A percentile compares a stretch with the other conserved stretches of the same genome.
Conservation (phyloP, 1,140 invertebrate species). For the Trissolcus basalis region DNA sequence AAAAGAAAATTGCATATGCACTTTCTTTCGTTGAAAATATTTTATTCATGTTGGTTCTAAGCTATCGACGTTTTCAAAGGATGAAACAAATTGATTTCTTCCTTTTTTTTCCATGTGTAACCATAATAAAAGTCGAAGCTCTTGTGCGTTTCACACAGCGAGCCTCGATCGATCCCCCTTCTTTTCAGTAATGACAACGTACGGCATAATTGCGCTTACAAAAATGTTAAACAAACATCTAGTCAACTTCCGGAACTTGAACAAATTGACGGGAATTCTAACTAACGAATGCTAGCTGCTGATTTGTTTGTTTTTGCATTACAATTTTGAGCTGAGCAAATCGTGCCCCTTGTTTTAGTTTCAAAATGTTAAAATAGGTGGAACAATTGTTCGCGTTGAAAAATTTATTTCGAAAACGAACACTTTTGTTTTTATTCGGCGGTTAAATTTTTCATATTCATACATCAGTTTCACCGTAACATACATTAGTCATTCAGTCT, state of each 20-base stretch:
- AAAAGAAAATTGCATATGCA: neutral
- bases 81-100: slow-evolving; percentile 35
- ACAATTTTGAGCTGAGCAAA: too few relatives aligned
- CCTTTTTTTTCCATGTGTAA: slow-evolving; percentile 22
- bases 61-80: slow-evolving; percentile 17
- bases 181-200: slow-evolving; percentile 35
- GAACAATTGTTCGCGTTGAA: too few relatives aligned
- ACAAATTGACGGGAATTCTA: slow-evolving; percentile 22
- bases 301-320: too few relatives aligned
- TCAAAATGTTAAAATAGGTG: too few relatives aligned
- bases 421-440: too few relatives aligned
- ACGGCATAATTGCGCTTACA: slow-evolving; percentile 14
- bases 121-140: slow-evolving; percentile 43
- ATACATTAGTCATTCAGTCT: slow-evolving; percentile 31
- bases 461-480: slow-evolving; percentile 30
- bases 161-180: slow-evolving; percentile 37
- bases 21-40: neutral
- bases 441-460: slow-evolving; percentile 3
- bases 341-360: too few relatives aligned
- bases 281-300: slow-evolving; percentile 1
- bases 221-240: slow-evolving; percentile 37
- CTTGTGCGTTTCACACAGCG: slow-evolving; percentile 20
- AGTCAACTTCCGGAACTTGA: slow-evolving; percentile 22
- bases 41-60: neutral
- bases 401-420: too few relatives aligned